A percentile compares a stretch with the other conserved stretches of the same genome.
Evolutionary conservation across 2,888 invertebrate genomes (phyloP).

Genomic region (Oscheius sp.): DNA sequence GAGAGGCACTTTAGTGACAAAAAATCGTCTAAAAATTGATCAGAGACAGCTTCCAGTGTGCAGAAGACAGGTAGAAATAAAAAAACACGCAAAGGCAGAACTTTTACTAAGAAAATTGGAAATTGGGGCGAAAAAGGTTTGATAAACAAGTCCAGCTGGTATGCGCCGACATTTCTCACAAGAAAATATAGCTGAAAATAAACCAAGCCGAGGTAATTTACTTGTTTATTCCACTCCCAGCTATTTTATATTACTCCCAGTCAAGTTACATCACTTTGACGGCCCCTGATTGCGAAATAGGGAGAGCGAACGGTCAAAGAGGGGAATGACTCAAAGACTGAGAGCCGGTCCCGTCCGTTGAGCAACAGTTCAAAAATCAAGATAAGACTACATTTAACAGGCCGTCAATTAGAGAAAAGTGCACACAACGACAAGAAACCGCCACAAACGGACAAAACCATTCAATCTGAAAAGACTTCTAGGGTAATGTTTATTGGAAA

Average conservation of each 20-base stretch:
- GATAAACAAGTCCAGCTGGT: too few species aligned
- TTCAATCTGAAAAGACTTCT: not conserved
- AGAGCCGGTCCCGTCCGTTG: not conserved
- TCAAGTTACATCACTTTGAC: conserved; percentile 30
- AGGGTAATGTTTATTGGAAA: conserved; percentile 6
- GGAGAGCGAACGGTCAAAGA: not conserved
- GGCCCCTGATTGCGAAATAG: not conserved
- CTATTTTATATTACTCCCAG: not conserved
- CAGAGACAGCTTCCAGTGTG: too few species aligned
- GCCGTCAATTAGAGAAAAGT: not conserved
- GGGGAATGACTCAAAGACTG: not conserved
- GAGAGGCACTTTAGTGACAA: too few species aligned
- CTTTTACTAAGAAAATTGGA: too few species aligned
- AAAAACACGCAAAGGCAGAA: too few species aligned
- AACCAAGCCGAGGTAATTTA: too few species aligned
- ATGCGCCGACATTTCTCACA: too few species aligned
- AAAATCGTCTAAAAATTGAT: too few species aligned
- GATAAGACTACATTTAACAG: not conserved
- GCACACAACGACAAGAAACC: conserved; percentile 13
- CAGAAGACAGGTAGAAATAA: too few species aligned
- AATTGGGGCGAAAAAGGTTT: too few species aligned
- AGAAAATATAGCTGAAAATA: too few species aligned
- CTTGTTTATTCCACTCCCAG: not conserved
- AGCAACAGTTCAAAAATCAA: not conserved
- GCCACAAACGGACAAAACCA: not conserved